Evolutionary conservation across 2,797 vertebrate species (phyloP), one percentile per base, ranked within the genome.

Genomic region (Fundulus diaphanus): DNA sequence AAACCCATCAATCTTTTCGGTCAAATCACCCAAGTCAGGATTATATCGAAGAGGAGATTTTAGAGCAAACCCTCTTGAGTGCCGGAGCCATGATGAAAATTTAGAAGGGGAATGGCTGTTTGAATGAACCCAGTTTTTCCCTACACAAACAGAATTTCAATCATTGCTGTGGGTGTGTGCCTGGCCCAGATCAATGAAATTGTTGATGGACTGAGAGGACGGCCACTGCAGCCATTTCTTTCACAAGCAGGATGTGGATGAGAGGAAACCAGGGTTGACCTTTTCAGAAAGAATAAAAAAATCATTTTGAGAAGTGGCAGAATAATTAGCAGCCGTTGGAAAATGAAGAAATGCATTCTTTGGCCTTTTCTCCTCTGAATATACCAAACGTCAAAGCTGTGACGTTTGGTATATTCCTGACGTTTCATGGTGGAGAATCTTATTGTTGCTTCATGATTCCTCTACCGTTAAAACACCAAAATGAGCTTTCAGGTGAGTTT

Each of bases 131-230:
- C 37, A 33, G 59, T 69, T 52, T 66, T 66, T 77, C 73, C n/a
- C 74, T 78, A 76, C 72, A 79, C 76, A 82, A 70, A 82, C 16
- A 72, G 76, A 79, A 88, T 88, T 88, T 88, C 82, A 81, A 86
- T 88, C 79, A 79, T 54, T 67, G 57, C 70, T 16, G 67, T 49
- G 68, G 59, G 29, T 40, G 54, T 74, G 42, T 70, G 42, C 24
- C 20, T 27, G 20, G 42, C 27, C 49, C 44, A 27, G 57, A 87
- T 90, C 85, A 87, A 84, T 87, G 56, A 80, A 78, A 68, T 73
- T 74, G 87, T 51, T 81, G 78, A 76, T 56, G 72, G 46, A 65
- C 56, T 67, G 66, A 70, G 52, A 48, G 61, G 68, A 56, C 51
- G 68, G 66, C 59, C 70, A 81, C 79, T 81, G 70, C 56, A 74